Base-by-base conservation (phyloP, 2,888 invertebrate species). In the Isotomurus palustris region DNA sequence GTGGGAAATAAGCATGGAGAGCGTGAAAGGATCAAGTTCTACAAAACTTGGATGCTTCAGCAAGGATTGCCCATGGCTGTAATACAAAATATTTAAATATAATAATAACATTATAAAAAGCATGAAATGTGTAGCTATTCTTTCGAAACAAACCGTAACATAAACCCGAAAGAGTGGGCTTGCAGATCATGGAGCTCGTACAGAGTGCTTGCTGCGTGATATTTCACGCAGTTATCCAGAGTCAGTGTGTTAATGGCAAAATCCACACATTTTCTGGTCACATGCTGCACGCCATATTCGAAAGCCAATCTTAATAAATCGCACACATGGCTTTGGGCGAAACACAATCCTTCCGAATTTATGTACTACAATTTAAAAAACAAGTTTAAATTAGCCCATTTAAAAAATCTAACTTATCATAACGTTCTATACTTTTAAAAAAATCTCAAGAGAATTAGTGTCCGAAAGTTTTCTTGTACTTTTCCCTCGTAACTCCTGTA, bases 181-280 rank as follows among this genome's bases (percentile, higher is more conserved):
- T 58, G 47, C 14, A 62, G 38, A n/a, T 62, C 62, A 5, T 55
- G 49, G 2, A 62, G 3, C 19, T 62, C 62, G 21, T 62, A 41
- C 1, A 29, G 25, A 12, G 52, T 43, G 5, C 19, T 56, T 10
- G 58, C 21, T 1, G 19, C 17, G 36, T 58, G 58, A n/a, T 58
- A 29, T 17, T 62, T 40, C 1, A 62, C 54, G 19, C 62, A 58
- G 35, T 62, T 62, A 10, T 62, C 55, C 6, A 62, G 35, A 1
- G 54, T 36, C 12, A 62, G 22, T 17, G 32, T 56, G 22, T 54
- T 48, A 17, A 44, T 55, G 0, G 41, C 58, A 29, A 62, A 28
- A 1, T 55, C 55, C 22, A 14, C 21, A 24, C 52, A 45, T 32
- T 58, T 52, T 29, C 25, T 28, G 12, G 40, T 24, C 6, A 62